Evolutionary conservation across 2,888 invertebrate species (phyloP).

Genomic region (Nasonia oneida): DNA sequence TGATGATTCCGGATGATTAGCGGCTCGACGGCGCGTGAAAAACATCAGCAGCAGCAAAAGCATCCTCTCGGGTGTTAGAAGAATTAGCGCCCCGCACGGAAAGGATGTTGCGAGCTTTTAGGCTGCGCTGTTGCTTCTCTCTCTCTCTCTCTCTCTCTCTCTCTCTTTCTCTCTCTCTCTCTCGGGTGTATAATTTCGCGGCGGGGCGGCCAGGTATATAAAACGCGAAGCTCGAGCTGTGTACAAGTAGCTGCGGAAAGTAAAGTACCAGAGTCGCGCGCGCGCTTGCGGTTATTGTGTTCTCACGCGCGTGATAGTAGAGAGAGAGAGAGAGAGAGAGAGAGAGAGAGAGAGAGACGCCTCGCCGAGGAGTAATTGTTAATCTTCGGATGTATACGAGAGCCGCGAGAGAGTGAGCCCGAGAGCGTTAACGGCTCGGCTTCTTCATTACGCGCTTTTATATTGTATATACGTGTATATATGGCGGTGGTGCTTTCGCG

Average conservation of each 20-base stretch:
- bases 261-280: constrained; percentile 21
- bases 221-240: neutral
- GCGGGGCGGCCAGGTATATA: neutral
- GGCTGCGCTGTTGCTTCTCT: neutral
- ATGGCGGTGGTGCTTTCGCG: neutral
- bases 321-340: too few relatives aligned
- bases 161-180: neutral
- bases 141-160: too few relatives aligned
- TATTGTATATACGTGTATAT: neutral
- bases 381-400: constrained; percentile 2
- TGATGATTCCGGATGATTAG: constrained; percentile 17
- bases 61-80: neutral
- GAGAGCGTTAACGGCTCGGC: constrained; percentile 7
- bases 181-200: neutral
- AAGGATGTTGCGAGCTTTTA: neutral
- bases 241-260: constrained; percentile 4
- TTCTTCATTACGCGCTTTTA: constrained; percentile 18
- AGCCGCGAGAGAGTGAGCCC: neutral
- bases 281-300: constrained; percentile 41
- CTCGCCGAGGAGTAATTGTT: constrained; percentile 13
- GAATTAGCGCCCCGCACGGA: neutral
- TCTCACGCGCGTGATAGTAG: constrained; percentile 28
- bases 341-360: too few relatives aligned
- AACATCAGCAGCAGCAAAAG: neutral
- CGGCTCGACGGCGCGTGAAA: constrained; percentile 1